Percentiles rank a stretch among this genome's conserved stretches.
These are phyloP conservation scores for Shargacucullia verbasci DNA, from an alignment of 2,888 invertebrate genomes.

Conservation along the genomic window DNA sequence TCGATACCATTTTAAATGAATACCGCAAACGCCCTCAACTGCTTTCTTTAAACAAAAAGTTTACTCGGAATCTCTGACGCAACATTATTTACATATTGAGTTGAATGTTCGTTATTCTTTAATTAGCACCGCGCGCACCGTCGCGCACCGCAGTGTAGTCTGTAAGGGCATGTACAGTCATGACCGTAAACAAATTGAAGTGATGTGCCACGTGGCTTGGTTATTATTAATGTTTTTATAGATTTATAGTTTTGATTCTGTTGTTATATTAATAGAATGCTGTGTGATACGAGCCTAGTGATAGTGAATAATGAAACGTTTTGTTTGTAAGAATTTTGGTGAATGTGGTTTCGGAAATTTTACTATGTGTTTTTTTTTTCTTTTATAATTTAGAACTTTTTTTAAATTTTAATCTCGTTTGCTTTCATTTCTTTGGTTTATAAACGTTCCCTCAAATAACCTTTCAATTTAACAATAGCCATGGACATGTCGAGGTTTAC, in stretches of 20 bases:
- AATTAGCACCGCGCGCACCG: slow-evolving; percentile 41
- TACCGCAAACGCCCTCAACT: slow-evolving; percentile 1
- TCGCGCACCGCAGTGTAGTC: slow-evolving; percentile 21
- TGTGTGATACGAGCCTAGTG: too few species aligned
- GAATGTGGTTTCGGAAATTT: background rate
- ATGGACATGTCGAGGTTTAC: too few species aligned
- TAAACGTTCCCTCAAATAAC: too few species aligned
- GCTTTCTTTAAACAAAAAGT: slow-evolving; percentile 25
- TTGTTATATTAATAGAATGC: slow-evolving; percentile 29
- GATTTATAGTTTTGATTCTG: slow-evolving; percentile 44
- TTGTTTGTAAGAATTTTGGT: background rate
- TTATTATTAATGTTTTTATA: slow-evolving; percentile 45
- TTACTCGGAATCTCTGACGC: slow-evolving; percentile 40
- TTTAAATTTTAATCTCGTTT: too few species aligned
- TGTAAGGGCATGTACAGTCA: slow-evolving; percentile 30
- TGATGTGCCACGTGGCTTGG: slow-evolving; percentile 46
- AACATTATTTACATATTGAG: slow-evolving; percentile 41
- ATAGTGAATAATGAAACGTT: slow-evolving; percentile 9
- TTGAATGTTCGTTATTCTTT: slow-evolving; percentile 55
- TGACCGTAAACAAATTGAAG: slow-evolving; percentile 38
- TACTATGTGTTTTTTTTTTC: background rate
- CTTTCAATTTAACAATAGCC: too few species aligned
- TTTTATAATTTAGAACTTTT: background rate
- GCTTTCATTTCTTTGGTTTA: too few species aligned
- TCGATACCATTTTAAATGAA: background rate